A percentile compares a stretch with the other conserved stretches of the same genome.
Conservation (phyloP, 1,140 invertebrate genomes). For the Heliconius nattereri region DNA sequence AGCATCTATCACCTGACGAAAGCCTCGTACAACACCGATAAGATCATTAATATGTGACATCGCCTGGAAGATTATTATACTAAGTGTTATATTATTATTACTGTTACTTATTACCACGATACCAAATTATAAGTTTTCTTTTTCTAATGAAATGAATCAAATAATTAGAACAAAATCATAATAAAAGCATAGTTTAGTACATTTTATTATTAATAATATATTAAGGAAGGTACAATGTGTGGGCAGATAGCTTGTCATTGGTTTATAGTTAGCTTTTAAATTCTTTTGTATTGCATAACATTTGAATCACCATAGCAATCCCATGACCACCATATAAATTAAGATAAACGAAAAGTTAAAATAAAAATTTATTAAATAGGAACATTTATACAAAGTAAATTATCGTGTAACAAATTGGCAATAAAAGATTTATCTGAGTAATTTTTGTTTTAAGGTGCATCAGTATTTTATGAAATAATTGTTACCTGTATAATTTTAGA, state of each 20-base stretch:
- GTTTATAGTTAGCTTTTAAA: not conserved
- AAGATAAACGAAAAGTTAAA: not conserved
- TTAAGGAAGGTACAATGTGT: not conserved
- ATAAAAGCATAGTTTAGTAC: not conserved
- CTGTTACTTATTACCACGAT: not conserved
- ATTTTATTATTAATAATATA: not conserved
- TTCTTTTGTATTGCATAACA: slow-evolving; percentile 20
- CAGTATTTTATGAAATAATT: not conserved
- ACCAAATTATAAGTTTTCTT: no score
- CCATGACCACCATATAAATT: not conserved
- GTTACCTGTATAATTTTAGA: not conserved
- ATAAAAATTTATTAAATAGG: not conserved
- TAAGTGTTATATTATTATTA: not conserved
- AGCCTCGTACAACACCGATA: slow-evolving; percentile 82
- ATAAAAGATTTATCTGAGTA: not conserved
- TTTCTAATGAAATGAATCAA: not conserved
- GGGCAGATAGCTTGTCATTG: not conserved
- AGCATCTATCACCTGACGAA: slow-evolving; percentile 83
- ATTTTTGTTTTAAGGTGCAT: not conserved
- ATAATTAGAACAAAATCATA: not conserved
- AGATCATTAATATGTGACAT: slow-evolving; percentile 84
- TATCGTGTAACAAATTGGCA: not conserved
- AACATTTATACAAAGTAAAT: not conserved
- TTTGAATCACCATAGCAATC: not conserved
- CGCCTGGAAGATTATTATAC: slow-evolving; percentile 53